Percentiles rank a stretch among this genome's conserved stretches.
phyloP scores from a whole-genome alignment of 2,113 vertebrate species.

The Eidolon helvum region DNA sequence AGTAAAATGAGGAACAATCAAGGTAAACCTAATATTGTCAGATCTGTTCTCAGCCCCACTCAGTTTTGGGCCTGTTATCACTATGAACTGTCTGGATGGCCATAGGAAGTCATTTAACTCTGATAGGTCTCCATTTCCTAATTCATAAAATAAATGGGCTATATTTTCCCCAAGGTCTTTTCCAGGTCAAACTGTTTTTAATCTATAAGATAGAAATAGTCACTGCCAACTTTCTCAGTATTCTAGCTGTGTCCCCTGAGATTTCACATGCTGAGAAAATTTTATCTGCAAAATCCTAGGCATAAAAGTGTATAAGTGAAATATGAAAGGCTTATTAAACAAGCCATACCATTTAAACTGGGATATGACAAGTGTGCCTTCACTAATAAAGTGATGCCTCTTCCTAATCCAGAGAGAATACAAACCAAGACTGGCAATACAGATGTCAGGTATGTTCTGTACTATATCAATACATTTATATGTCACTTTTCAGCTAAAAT shows the following conservation, averaged over 20 bases:
- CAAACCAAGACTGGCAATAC: not conserved
- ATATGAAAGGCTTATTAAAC: conserved; percentile 70
- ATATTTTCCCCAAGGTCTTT: conserved; percentile 16
- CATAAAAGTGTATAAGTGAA: conserved; percentile 67
- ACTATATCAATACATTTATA: not conserved
- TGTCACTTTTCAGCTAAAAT: conserved; percentile 58
- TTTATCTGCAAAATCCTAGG: conserved; percentile 61
- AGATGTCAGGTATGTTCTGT: not conserved
- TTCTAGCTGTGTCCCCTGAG: conserved; percentile 36
- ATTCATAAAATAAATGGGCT: conserved; percentile 65
- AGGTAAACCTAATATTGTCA: not conserved
- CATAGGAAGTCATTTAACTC: conserved; percentile 4
- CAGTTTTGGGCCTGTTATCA: not conserved
- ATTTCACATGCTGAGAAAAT: conserved; percentile 57
- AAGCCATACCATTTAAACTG: conserved; percentile 57
- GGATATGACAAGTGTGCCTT: conserved; percentile 31
- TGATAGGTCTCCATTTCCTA: conserved; percentile 45
- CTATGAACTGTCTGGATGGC: not conserved
- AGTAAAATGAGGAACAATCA: not conserved
- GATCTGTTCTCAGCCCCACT: not conserved
- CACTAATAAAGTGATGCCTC: conserved; percentile 41
- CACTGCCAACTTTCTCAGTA: conserved; percentile 52
- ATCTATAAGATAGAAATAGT: conserved; percentile 52
- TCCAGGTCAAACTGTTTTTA: conserved; percentile 45
- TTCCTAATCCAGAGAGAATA: conserved; percentile 50